These are phyloP conservation scores for Deilephila porcellus DNA, from an alignment of 2,888 invertebrate genomes.

Conservation along the genomic window DNA sequence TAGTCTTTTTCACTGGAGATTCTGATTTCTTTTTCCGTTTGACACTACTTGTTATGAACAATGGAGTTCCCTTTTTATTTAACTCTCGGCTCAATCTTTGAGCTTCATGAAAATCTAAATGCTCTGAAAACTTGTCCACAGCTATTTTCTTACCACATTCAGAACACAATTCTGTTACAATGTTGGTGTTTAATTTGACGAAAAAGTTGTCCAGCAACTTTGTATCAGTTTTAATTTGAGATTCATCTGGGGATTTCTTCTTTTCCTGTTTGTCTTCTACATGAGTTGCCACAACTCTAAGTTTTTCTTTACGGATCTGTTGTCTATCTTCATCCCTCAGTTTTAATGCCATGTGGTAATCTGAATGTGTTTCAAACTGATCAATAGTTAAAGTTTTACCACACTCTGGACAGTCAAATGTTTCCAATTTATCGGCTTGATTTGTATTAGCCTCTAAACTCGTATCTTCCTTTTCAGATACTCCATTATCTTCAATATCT, in stretches of 20 bases:
- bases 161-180: constrained; percentile 83
- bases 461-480: constrained; percentile 39
- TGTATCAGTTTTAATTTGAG: constrained; percentile 53
- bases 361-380: constrained; percentile 88
- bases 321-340: constrained; percentile 85
- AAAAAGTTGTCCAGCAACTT: constrained; percentile 74
- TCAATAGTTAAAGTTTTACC: constrained; percentile 82
- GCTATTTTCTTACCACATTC: constrained; percentile 88
- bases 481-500: constrained; percentile 38
- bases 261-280: constrained; percentile 42
- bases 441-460: neutral
- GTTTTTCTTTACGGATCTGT: constrained; percentile 32
- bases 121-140: constrained; percentile 87
- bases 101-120: constrained; percentile 94
- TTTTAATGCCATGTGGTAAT: constrained; percentile 89
- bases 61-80: constrained; percentile 70
- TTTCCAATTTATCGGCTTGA: constrained; percentile 40
- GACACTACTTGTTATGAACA: constrained; percentile 46
- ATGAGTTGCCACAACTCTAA: constrained; percentile 25
- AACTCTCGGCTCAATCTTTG: constrained; percentile 88
- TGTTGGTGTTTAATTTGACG: constrained; percentile 68
- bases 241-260: constrained; percentile 44
- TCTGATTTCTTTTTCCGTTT: constrained; percentile 71
- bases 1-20: constrained; percentile 68
- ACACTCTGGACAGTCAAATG: constrained; percentile 87